Conservation (phyloP, 1,140 invertebrate genomes). For the Brachionus manjavacas region DNA sequence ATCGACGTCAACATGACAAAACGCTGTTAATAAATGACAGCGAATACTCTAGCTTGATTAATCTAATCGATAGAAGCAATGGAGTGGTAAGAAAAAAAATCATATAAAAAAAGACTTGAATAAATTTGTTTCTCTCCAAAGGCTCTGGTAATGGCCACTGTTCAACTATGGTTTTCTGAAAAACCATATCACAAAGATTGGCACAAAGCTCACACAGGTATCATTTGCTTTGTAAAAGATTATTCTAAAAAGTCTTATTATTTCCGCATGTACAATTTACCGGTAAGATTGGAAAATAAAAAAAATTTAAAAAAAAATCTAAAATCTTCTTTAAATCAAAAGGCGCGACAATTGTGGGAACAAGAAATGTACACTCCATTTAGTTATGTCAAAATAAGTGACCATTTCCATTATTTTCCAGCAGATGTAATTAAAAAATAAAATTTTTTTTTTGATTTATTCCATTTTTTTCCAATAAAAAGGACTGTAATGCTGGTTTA, state of each 20-base stretch:
- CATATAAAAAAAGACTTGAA: not conserved
- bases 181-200: slow-evolving; percentile 37
- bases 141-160: not conserved
- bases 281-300: not conserved
- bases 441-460: not conserved
- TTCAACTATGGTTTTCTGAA: slow-evolving; percentile 28
- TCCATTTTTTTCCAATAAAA: not conserved
- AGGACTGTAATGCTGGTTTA: slow-evolving; percentile 41
- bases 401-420: slow-evolving; percentile 34
- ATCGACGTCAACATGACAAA: not conserved
- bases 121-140: not conserved
- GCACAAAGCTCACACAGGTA: not conserved
- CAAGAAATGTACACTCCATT: slow-evolving; percentile 42
- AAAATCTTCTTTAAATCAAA: not conserved
- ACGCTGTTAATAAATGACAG: not conserved
- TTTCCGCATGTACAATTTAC: slow-evolving; percentile 20
- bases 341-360: slow-evolving; percentile 13
- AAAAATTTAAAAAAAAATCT: not conserved
- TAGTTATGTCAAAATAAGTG: not conserved
- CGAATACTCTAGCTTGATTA: not conserved
- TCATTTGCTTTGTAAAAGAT: slow-evolving; percentile 38
- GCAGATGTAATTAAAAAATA: not conserved
- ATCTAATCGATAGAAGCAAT: not conserved
- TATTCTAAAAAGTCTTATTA: slow-evolving; percentile 35
- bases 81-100: not conserved